Conservation (phyloP, 2,113 vertebrate species). For the human region GRCh38 chr12:74210501-74211000, state of each 20-base stretch:
- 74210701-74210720: neutral
- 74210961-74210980: constrained; percentile 25
- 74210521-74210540: neutral
- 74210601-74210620: constrained; percentile 18
- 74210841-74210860: constrained; percentile 16
- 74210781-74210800: neutral
- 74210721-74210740: neutral
- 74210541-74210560: neutral
- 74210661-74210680: neutral
- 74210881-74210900: neutral
- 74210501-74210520: neutral
- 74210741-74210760: neutral
- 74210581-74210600: neutral
- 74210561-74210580: neutral
- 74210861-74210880: neutral
- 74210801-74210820: neutral
- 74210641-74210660: constrained; percentile 32
- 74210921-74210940: constrained; percentile 30
- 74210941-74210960: neutral
- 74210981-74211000: neutral
- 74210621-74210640: constrained; percentile 43
- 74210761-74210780: neutral
- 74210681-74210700: constrained; percentile 51
- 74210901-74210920: neutral
- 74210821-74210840: neutral